phyloP scores from a whole-genome alignment of 2,113 vertebrate genomes.

The Xenus cinereus region DNA sequence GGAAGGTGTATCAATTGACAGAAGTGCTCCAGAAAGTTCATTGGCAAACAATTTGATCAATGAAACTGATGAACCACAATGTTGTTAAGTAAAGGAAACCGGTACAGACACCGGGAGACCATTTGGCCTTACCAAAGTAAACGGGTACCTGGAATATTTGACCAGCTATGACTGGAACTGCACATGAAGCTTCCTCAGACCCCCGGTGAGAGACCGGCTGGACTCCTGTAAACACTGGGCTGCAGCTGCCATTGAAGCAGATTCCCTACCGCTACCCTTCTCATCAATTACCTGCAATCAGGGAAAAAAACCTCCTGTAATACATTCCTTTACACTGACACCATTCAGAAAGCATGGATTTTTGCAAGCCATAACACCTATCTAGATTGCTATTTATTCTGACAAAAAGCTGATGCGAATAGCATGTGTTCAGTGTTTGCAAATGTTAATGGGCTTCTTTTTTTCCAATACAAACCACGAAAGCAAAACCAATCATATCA shows the following conservation, averaged over 20 bases:
- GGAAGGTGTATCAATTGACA: neutral
- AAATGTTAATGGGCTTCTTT: neutral
- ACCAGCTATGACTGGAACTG: neutral
- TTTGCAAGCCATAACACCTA: neutral
- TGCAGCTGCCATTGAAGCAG: neutral
- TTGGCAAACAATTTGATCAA: neutral
- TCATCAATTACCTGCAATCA: neutral
- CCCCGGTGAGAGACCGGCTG: neutral
- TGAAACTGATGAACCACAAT: neutral
- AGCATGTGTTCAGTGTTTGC: neutral
- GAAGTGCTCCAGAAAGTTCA: neutral
- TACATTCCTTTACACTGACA: neutral
- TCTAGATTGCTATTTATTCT: neutral
- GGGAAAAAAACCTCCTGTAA: neutral
- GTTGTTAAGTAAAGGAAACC: neutral
- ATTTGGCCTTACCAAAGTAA: neutral
- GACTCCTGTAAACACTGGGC: neutral
- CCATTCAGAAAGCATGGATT: neutral
- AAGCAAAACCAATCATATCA: neutral
- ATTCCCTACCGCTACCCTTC: neutral
- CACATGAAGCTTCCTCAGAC: neutral
- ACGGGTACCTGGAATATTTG: neutral
- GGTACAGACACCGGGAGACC: neutral
- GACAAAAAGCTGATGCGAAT: neutral
- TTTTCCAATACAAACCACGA: neutral